Conservation (phyloP, 1,140 invertebrate species). For the Trichomalopsis sarcophagae region DNA sequence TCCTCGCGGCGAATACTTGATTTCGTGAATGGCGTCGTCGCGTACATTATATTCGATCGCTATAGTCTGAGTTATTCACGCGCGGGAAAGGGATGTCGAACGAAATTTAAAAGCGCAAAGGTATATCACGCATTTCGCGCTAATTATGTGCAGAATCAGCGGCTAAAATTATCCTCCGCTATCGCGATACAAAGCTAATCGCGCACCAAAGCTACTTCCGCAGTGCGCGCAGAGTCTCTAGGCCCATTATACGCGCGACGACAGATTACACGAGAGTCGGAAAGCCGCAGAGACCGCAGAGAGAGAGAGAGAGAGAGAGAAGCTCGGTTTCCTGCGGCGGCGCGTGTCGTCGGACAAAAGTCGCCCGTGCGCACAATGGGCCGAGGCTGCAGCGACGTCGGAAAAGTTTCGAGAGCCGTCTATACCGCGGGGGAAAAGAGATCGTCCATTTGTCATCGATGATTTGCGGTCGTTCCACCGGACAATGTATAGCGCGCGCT, state of each 20-base stretch:
- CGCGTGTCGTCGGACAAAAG: constrained; percentile 43
- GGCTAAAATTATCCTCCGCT: not conserved
- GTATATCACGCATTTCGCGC: too few species aligned
- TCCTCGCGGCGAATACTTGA: not conserved
- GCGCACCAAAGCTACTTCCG: not conserved
- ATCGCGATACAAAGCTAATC: not conserved
- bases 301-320: too few species aligned
- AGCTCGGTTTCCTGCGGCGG: not conserved
- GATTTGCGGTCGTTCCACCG: constrained; percentile 52
- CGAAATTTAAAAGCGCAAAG: too few species aligned
- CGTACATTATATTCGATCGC: not conserved
- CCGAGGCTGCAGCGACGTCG: not conserved
- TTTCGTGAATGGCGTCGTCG: not conserved
- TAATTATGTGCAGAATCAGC: too few species aligned
- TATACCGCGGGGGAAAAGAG: not conserved
- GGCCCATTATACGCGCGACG: not conserved
- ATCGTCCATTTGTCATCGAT: constrained; percentile 57
- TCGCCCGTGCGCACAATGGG: constrained; percentile 19
- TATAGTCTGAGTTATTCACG: not conserved
- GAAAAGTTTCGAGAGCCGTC: constrained; percentile 25
- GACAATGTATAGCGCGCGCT: not conserved
- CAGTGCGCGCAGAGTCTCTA: not conserved
- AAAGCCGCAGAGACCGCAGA: constrained; percentile 9
- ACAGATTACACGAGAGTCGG: not conserved
- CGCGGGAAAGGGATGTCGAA: too few species aligned